Evolutionary conservation across 2,888 invertebrate species (phyloP).

Genomic region (Chrysopilus asiliformis): DNA sequence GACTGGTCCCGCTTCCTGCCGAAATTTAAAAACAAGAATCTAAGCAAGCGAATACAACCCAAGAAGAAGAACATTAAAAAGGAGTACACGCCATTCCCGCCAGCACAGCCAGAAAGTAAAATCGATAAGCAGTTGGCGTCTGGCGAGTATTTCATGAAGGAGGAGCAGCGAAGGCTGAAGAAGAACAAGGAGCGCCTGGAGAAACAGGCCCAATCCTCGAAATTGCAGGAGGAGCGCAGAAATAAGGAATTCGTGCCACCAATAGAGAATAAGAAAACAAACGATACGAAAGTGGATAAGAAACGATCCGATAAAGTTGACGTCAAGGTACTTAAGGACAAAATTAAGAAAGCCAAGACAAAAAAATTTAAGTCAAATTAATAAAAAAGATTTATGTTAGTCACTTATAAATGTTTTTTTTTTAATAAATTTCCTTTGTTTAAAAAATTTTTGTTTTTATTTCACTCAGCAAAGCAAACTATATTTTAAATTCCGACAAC

Average conservation of each 20-base stretch:
- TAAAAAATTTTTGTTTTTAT: no score
- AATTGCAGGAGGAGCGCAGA: conserved; percentile 60
- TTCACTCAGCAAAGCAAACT: no score
- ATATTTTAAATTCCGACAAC: no score
- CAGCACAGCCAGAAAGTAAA: conserved; percentile 84
- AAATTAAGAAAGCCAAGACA: conserved; percentile 55
- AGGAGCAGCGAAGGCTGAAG: conserved; percentile 61
- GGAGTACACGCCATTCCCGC: conserved; percentile 95
- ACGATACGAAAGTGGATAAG: conserved; percentile 17
- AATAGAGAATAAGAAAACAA: conserved; percentile 37
- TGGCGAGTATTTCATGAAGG: conserved; percentile 93
- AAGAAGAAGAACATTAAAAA: conserved; percentile 82
- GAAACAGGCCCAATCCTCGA: conserved; percentile 60
- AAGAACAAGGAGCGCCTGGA: conserved; percentile 60
- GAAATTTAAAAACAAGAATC: conserved; percentile 80
- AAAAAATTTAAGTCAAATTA: no score
- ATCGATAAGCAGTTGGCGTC: conserved; percentile 84
- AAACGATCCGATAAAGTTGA: conserved; percentile 39
- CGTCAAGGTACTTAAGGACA: conserved; percentile 58
- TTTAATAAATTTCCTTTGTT: no score
- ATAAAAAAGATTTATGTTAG: no score
- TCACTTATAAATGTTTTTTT: no score
- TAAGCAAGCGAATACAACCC: conserved; percentile 76
- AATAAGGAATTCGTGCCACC: conserved; percentile 75
- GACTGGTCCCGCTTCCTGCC: conserved; percentile 96